phyloP scores from a whole-genome alignment of 2,797 vertebrate species.

The Lithobates pipiens region DNA sequence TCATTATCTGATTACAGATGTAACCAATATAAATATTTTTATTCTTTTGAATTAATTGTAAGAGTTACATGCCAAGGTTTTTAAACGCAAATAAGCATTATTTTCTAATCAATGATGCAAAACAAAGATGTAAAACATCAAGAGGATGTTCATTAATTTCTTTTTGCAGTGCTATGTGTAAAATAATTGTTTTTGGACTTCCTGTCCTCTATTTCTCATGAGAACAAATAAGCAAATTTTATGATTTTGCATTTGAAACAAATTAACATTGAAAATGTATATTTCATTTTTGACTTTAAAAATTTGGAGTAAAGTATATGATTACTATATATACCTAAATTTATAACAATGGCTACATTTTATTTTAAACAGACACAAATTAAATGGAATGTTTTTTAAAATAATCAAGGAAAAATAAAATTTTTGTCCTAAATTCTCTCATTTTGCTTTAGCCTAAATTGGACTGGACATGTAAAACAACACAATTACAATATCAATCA shows the following conservation, averaged over 20 bases:
- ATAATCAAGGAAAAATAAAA: slow-evolving; percentile 59
- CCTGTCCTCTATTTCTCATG: slow-evolving; percentile 57
- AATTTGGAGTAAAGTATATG: background rate
- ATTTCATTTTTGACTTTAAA: no score
- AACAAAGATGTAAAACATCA: slow-evolving; percentile 66
- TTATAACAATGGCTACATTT: background rate
- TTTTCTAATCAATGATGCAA: slow-evolving; percentile 65
- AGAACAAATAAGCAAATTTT: background rate
- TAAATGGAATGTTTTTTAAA: slow-evolving; percentile 57
- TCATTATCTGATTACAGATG: slow-evolving; percentile 79
- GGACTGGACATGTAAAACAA: slow-evolving; percentile 90
- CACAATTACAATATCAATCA: slow-evolving; percentile 92
- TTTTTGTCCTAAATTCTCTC: slow-evolving; percentile 63
- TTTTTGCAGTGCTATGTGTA: slow-evolving; percentile 59
- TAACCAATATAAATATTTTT: slow-evolving; percentile 70
- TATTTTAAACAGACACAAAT: background rate
- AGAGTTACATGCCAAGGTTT: slow-evolving; percentile 70
- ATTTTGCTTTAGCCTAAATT: slow-evolving; percentile 77
- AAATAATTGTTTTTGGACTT: slow-evolving; percentile 61
- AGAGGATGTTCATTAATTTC: slow-evolving; percentile 5
- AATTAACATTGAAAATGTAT: background rate
- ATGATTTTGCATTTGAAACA: slow-evolving; percentile 14
- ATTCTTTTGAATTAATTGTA: slow-evolving; percentile 74
- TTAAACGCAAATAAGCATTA: slow-evolving; percentile 66
- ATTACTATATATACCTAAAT: background rate